Percentiles rank a stretch among this genome's conserved stretches.
These are phyloP conservation scores for Poeciliopsis presidionis DNA, from an alignment of 2,797 vertebrate species.

Conservation along the genomic window DNA sequence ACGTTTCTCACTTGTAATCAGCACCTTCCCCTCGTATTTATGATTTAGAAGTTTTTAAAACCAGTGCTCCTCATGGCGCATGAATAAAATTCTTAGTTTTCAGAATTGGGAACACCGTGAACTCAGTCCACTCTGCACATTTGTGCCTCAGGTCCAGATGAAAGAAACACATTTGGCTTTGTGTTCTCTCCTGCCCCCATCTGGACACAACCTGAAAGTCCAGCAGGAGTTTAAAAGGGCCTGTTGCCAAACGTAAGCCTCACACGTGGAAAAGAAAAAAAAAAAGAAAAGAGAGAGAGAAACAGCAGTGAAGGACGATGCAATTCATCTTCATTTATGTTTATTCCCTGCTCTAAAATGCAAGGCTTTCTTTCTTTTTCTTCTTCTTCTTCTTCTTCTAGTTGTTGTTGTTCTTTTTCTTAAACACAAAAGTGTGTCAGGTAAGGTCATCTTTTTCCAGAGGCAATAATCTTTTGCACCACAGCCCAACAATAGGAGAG, in stretches of 20 bases:
- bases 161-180: slow-evolving; percentile 58
- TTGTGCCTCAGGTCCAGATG: slow-evolving; percentile 59
- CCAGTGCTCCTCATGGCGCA: not conserved
- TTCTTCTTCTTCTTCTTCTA: not conserved
- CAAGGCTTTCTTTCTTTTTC: not conserved
- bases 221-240: slow-evolving; percentile 11
- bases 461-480: slow-evolving; percentile 41
- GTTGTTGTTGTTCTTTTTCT: not conserved
- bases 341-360: not conserved
- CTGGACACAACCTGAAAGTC: slow-evolving; percentile 67
- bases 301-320: not conserved
- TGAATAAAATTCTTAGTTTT: slow-evolving; percentile 32
- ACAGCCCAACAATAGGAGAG: slow-evolving; percentile 25
- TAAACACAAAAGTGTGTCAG: slow-evolving; percentile 18
- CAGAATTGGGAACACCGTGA: slow-evolving; percentile 38
- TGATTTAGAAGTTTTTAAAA: slow-evolving; percentile 3
- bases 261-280: slow-evolving; percentile 3
- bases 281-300: not conserved
- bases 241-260: not conserved
- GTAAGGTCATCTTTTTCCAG: slow-evolving; percentile 14
- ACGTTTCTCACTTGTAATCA: not conserved
- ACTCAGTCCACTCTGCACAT: slow-evolving; percentile 51
- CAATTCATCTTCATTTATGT: not conserved
- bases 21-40: not conserved
- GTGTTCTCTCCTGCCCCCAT: slow-evolving; percentile 72